Conservation (phyloP, 2,888 invertebrate species). For the Brachycybe producta region DNA sequence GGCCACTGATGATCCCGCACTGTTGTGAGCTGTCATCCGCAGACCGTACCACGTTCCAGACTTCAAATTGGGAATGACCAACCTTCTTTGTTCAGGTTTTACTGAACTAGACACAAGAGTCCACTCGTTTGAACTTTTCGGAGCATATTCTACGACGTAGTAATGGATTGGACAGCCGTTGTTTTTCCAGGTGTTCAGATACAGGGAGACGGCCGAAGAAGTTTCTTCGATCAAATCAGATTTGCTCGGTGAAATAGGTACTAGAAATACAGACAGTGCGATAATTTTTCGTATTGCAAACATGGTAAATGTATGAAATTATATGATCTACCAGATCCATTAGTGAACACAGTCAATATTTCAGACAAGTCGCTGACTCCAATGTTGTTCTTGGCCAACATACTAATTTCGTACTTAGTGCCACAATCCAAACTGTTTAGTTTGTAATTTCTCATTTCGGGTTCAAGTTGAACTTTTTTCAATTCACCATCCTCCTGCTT, state of each 20-base stretch:
- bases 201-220: conserved; percentile 60
- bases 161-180: conserved; percentile 91
- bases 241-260: conserved; percentile 15
- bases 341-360: conserved; percentile 11
- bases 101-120: conserved; percentile 87
- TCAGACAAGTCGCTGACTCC: conserved; percentile 16
- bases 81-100: conserved; percentile 69
- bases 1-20: conserved; percentile 17
- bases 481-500: conserved; percentile 91
- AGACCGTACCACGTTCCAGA: conserved; percentile 92
- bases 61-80: conserved; percentile 76
- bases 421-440: conserved; percentile 82
- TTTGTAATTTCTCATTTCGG: conserved; percentile 36
- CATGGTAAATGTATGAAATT: not conserved
- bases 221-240: conserved; percentile 19
- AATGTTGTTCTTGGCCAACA: conserved; percentile 68
- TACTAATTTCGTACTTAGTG: conserved; percentile 82
- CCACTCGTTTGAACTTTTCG: conserved; percentile 53
- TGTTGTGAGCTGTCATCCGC: conserved; percentile 50
- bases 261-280: no score
- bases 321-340: conserved; percentile 19
- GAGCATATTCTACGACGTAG: conserved; percentile 87
- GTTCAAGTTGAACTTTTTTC: conserved; percentile 41
- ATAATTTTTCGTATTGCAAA: no score
- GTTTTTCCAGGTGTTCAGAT: conserved; percentile 84